Conservation (phyloP, 2,888 invertebrate genomes). For the Bedellia somnulentella region DNA sequence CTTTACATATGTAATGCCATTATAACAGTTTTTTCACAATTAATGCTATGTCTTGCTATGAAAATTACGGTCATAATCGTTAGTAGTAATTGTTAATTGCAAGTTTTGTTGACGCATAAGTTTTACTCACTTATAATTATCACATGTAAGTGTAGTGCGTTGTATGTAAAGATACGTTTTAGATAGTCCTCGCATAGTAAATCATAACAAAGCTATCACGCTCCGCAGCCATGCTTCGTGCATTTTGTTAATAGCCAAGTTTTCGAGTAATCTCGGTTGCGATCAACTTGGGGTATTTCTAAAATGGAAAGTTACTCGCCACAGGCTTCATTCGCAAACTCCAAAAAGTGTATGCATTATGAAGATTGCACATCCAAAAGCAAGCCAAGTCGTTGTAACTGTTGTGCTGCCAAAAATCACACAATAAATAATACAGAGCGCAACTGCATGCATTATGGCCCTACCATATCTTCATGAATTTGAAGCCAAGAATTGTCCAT, state of each 20-base stretch:
- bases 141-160: no score
- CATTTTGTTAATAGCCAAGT: no score
- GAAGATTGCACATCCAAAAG: slow-evolving; percentile 55
- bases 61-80: slow-evolving; percentile 10
- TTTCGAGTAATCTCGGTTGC: no score
- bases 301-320: slow-evolving; percentile 3
- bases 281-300: no score
- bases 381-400: slow-evolving; percentile 46
- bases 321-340: slow-evolving; percentile 26
- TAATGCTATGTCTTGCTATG: slow-evolving; percentile 9
- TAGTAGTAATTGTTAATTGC: slow-evolving; percentile 2
- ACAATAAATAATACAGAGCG: slow-evolving; percentile 53
- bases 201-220: no score
- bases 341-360: slow-evolving; percentile 57
- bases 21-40: neutral
- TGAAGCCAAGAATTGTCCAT: slow-evolving; percentile 60
- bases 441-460: slow-evolving; percentile 58
- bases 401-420: slow-evolving; percentile 58
- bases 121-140: no score
- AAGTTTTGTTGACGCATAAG: no score
- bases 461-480: slow-evolving; percentile 58
- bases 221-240: no score
- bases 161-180: no score
- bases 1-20: no score
- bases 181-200: no score